Evolutionary conservation across 2,113 vertebrate genomes (phyloP).

Genomic region (Sinocyclocheilus anshuiensis): DNA sequence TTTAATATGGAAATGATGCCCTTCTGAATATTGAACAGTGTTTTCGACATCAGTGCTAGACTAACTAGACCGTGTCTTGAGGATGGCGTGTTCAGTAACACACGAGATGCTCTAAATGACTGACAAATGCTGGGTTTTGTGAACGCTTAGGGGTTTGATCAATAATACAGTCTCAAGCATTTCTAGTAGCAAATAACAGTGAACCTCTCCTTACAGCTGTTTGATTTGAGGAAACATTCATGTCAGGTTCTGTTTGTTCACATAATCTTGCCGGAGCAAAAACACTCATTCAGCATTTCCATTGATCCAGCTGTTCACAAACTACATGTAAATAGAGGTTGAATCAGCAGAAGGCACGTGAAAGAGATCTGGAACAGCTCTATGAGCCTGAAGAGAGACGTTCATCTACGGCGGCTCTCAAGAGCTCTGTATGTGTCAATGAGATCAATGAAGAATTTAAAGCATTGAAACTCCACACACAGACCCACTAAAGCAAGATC

Average conservation of each 20-base stretch:
- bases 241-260: neutral
- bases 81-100: neutral
- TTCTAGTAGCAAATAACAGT: neutral
- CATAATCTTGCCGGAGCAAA: neutral
- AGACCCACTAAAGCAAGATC: neutral
- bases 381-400: neutral
- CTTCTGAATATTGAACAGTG: neutral
- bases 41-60: neutral
- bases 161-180: no score
- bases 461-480: neutral
- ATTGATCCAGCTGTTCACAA: neutral
- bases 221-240: neutral
- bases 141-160: neutral
- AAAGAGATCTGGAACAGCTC: neutral
- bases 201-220: neutral
- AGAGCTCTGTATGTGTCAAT: neutral
- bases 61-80: neutral
- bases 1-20: neutral
- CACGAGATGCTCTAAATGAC: neutral
- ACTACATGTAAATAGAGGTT: neutral
- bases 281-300: neutral
- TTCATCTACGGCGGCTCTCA: neutral
- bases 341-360: neutral
- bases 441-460: neutral
- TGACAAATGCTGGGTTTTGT: neutral